phyloP scores from a whole-genome alignment of 2,888 invertebrate species.

The Megamerina dolium region DNA sequence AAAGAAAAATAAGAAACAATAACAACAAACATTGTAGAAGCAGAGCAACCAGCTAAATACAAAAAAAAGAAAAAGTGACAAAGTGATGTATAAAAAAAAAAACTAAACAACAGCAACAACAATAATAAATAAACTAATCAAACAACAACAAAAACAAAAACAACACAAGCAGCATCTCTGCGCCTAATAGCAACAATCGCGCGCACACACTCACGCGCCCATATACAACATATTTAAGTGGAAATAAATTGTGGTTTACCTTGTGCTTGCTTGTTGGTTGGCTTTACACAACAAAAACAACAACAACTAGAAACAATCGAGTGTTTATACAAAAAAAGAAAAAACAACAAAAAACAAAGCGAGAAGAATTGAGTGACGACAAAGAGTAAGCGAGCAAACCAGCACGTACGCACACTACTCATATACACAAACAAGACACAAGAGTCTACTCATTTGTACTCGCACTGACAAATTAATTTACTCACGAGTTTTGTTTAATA shows the following conservation, averaged over 20 bases:
- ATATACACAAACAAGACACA: no score
- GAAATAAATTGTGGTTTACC: constrained; percentile 27
- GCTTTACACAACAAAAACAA: constrained; percentile 12
- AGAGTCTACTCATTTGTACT: no score
- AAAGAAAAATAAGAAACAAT: constrained; percentile 1
- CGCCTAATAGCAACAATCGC: constrained; percentile 11
- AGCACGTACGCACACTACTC: no score
- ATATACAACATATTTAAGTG: constrained; percentile 17
- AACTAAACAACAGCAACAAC: constrained; percentile 23
- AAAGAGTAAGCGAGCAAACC: no score
- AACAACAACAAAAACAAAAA: constrained; percentile 21
- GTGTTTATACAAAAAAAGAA: no score
- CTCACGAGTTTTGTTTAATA: no score
- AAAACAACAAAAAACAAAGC: no score
- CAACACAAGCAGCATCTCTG: constrained; percentile 1
- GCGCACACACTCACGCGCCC: constrained; percentile 1
- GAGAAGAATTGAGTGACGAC: no score
- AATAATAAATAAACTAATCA: not conserved
- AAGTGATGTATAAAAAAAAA: constrained; percentile 11
- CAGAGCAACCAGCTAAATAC: not conserved
- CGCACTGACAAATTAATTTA: no score
- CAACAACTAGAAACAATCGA: no score
- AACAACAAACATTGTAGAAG: constrained; percentile 1
- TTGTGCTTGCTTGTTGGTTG: no score
- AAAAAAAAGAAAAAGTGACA: constrained; percentile 8